phyloP scores from a whole-genome alignment of 2,113 vertebrate species.

The Cynopterus brachyotis region DNA sequence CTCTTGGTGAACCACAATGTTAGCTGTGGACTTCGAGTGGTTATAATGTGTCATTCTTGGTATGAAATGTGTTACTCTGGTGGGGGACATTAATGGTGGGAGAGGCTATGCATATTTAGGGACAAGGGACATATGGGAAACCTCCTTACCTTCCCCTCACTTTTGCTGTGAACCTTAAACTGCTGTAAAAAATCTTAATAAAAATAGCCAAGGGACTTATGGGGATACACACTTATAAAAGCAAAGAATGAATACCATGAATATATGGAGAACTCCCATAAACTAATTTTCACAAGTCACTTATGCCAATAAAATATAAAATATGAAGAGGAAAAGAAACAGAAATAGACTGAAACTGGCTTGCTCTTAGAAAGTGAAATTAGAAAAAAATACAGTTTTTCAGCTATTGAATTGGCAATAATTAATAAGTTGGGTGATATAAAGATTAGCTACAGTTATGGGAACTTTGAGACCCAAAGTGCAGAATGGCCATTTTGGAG shows the following conservation, averaged over 20 bases:
- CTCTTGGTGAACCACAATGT: not conserved
- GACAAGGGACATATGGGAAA: too few relatives aligned
- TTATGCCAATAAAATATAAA: not conserved
- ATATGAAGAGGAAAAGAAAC: not conserved
- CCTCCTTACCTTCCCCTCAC: not conserved
- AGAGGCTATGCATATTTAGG: not conserved
- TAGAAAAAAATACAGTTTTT: not conserved
- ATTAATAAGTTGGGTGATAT: not conserved
- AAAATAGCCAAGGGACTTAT: not conserved
- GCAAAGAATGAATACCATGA: not conserved
- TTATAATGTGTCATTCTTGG: not conserved
- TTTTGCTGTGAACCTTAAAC: not conserved
- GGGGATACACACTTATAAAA: not conserved
- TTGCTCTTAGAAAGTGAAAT: not conserved
- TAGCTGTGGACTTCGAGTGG: not conserved
- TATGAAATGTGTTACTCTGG: not conserved
- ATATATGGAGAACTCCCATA: not conserved
- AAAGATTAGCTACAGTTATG: not conserved
- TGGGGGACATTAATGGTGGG: not conserved
- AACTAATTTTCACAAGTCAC: not conserved
- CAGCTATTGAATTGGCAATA: not conserved
- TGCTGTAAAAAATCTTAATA: not conserved
- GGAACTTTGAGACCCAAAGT: not conserved
- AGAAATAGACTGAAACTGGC: not conserved
- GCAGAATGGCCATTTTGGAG: not conserved